Evolutionary conservation across 2,888 invertebrate genomes (phyloP), one percentile per base, ranked within the genome.

Genomic region (Apodemia mormo): DNA sequence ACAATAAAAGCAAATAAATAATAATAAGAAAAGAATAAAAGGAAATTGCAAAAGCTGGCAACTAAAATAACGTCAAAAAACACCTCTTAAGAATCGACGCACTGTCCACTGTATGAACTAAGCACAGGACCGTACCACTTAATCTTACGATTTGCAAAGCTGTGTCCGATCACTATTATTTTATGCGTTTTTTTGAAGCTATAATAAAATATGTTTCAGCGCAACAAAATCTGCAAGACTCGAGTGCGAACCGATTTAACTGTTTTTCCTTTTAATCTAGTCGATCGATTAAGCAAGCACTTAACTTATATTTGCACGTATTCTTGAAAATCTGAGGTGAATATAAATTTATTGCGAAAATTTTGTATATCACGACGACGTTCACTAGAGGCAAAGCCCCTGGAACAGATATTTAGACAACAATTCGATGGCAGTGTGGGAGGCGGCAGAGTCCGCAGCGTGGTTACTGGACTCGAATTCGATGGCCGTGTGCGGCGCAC

Each of bases 51-150:
- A 83, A 83, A 88, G 89, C 88, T 86, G 82, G 90, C 88, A 92
- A 92, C 84, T 79, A 85, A 92, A 87, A 81, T 78, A 84, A 84
- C 81, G 81, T 76, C 76, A 85, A 86, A 80, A 82, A 90, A 90
- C 90, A 88, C 89, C 88, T 89, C 82, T 80, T 74, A 77, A 80
- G 78, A 82, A 85, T 81, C 82, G 86, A 85, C 86, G 86, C 90
- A 90, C 90, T 86, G 82, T 84, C 81, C 89, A 92, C 90, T 87
- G 82, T 83, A 84, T 83, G 82, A 85, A 93, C 92, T 92, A 93
- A 93, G 92, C 92, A 88, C 86, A 80, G 87, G 90, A 87, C 86
- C 86, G 88, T 85, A 89, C 84, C 83, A 85, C 89, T 85, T 84
- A 83, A 77, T 76, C 78, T 72, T 75, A 77, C 80, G 52, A 54